Evolutionary conservation across 2,797 vertebrate species (phyloP).

Genomic region (Alouatta caraya): DNA sequence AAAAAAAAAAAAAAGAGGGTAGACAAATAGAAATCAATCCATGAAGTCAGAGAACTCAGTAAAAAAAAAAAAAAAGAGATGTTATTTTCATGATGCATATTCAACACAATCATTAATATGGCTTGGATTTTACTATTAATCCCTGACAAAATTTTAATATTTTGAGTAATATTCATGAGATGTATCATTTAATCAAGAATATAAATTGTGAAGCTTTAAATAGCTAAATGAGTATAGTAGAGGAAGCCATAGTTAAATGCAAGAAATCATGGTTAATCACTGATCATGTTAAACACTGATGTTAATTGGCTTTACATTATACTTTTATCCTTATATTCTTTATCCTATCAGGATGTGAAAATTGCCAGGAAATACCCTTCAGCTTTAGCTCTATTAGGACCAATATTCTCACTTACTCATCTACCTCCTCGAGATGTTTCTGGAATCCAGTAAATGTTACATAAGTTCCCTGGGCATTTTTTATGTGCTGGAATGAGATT

Average conservation of each 20-base stretch:
- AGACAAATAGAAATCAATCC: neutral
- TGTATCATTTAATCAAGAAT: neutral
- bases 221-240: slow-evolving; percentile 27
- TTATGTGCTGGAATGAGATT: neutral
- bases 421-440: neutral
- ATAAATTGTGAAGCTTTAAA: neutral
- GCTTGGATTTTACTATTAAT: slow-evolving; percentile 19
- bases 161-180: neutral
- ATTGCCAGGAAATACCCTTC: slow-evolving; percentile 9
- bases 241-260: slow-evolving; percentile 34
- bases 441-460: slow-evolving; percentile 37
- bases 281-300: neutral
- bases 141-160: slow-evolving; percentile 16
- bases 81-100: neutral
- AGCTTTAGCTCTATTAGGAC: neutral
- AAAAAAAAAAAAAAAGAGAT: neutral
- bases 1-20: neutral
- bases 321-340: slow-evolving; percentile 29
- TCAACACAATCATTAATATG: neutral
- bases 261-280: neutral
- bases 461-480: neutral
- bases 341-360: neutral
- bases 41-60: neutral
- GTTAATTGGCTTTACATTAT: slow-evolving; percentile 25
- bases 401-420: neutral